phyloP scores from a whole-genome alignment of 2,113 vertebrate genomes.

The crab-eating macaque (Macaca fascicularis) region T2T-MFA8v1.1 NC_088379.1:119586001-119586500 shows the following conservation, averaged over 20 bases:
- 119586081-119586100: background rate
- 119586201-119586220: background rate
- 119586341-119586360: background rate
- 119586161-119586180: background rate
- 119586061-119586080: background rate
- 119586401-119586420: background rate
- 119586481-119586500: background rate
- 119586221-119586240: background rate
- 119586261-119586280: background rate
- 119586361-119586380: background rate
- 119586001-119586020: background rate
- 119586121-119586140: background rate
- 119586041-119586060: background rate
- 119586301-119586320: too few relatives aligned
- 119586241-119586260: fast-evolving
- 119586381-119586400: background rate
- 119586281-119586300: background rate
- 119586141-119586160: background rate
- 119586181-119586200: background rate
- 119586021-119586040: background rate
- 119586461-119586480: background rate
- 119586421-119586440: background rate
- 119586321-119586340: background rate
- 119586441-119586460: background rate
- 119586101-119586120: background rate